Conservation (phyloP, 2,113 vertebrate species). For the Pituophis catenifer region DNA sequence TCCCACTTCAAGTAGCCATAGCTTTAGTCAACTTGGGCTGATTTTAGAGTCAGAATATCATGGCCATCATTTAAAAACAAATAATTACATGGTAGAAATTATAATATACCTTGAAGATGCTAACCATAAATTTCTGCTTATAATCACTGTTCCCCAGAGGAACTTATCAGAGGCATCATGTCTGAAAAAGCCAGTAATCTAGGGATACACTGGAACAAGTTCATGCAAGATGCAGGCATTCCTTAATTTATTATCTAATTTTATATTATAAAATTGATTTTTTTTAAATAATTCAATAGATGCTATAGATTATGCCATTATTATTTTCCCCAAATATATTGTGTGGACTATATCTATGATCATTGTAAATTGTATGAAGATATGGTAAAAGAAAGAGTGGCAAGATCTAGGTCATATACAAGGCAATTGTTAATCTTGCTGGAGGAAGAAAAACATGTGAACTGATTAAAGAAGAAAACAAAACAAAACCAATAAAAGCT, state of each 20-base stretch:
- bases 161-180: not conserved
- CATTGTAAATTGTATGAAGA: conserved; percentile 11
- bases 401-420: not conserved
- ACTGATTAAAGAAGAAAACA: conserved; percentile 48
- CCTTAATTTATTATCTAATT: not conserved
- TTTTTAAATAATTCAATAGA: not conserved
- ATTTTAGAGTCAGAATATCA: not conserved
- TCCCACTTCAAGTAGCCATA: not conserved
- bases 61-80: not conserved
- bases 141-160: not conserved
- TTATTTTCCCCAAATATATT: not conserved
- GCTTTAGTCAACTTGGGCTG: not conserved
- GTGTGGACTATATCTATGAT: not conserved
- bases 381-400: conserved; percentile 1
- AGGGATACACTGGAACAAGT: not conserved
- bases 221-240: not conserved
- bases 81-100: not conserved
- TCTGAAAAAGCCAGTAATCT: not conserved
- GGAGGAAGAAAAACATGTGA: conserved; percentile 18
- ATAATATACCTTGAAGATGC: not conserved
- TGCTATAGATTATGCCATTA: not conserved
- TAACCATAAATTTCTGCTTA: not conserved
- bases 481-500: conserved; percentile 25
- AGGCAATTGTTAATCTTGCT: conserved; percentile 26
- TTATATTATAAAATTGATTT: not conserved